A percentile compares a stretch with the other conserved stretches of the same genome.
Evolutionary conservation across 1,140 invertebrate species (phyloP).

Genomic region (Apis florea): DNA sequence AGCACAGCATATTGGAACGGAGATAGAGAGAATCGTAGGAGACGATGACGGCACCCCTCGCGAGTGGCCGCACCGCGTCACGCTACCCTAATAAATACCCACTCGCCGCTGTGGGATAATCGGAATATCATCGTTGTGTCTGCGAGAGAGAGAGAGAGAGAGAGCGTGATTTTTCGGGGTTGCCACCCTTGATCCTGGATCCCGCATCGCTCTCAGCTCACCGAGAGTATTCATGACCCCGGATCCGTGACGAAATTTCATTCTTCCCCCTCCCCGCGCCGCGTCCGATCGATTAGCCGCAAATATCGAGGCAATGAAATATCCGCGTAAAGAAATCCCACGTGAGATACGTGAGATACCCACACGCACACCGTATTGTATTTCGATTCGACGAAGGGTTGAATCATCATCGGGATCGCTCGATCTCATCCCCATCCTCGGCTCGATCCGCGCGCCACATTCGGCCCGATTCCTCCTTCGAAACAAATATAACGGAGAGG

Average conservation of each 20-base stretch:
- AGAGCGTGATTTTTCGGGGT: constrained; percentile 51
- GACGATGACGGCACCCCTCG: constrained; percentile 46
- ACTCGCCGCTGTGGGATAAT: constrained; percentile 73
- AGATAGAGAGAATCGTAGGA: constrained; percentile 23
- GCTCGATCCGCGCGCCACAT: too few relatives aligned
- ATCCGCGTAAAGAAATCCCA: too few relatives aligned
- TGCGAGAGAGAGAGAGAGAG: constrained; percentile 38
- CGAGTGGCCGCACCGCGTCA: constrained; percentile 53
- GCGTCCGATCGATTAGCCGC: too few relatives aligned
- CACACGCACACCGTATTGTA: too few relatives aligned
- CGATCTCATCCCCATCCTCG: too few relatives aligned
- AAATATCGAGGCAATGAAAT: too few relatives aligned
- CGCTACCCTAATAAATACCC: constrained; percentile 50
- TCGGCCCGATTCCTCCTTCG: too few relatives aligned
- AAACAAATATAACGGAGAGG: too few relatives aligned
- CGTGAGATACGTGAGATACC: too few relatives aligned
- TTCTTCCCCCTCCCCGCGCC: too few relatives aligned
- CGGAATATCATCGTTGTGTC: constrained; percentile 71
- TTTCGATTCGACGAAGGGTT: too few relatives aligned
- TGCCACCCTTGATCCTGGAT: constrained; percentile 41
- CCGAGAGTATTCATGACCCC: constrained; percentile 57
- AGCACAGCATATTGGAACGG: constrained; percentile 59
- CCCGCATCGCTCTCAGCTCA: constrained; percentile 18
- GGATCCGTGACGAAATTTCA: constrained; percentile 54
- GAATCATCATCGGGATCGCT: too few relatives aligned